Base-by-base conservation (phyloP, 1,140 invertebrate species). In the Drosophila pandora region DNA sequence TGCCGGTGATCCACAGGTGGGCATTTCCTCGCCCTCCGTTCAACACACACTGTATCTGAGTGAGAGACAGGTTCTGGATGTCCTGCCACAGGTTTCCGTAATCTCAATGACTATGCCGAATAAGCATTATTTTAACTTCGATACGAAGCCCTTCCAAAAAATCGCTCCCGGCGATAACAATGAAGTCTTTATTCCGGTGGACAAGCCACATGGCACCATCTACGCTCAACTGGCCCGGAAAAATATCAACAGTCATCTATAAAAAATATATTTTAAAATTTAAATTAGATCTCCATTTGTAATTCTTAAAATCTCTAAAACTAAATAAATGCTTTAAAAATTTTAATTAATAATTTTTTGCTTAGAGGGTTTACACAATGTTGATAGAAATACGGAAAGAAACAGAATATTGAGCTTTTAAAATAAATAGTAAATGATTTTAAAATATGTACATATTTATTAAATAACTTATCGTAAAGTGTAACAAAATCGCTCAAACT, bases 31-130 rank as follows among this genome's bases (percentile, higher is more conserved):
- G 2, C 95, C 95, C 2, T 95, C 95, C 1, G 95, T 96, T 0
- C 96, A 96, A 85, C 94, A 96, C 71, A 96, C 96, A 0, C 82
- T 96, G 9, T 96, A 96, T 81, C 92, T 95, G 12, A 93, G 95
- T 0, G 94, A 95, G 72, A 95, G 94, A 77, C 92, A 93, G 53
- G 93, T 95, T 9, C 85, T 96, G 37, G 94, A 95, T 79, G 94
- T 93, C 89, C 91, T 96, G 53, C 92, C 94, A 2, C 92, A 95
- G 93, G 94, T 96, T 39, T 90, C 92, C 0, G 93, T 93, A 72
- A 95, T 96, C 28, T 94, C 94, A 60, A 96, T 96, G 93, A 93
- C 93, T 56, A 95, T 96, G 94, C 96, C 96, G 0, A 96, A 96
- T 84, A 96, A 95, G 77, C 96, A 96, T 90, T 96, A 96, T 82